Conservation (phyloP, 1,140 invertebrate genomes). For the Hyles vespertilio region DNA sequence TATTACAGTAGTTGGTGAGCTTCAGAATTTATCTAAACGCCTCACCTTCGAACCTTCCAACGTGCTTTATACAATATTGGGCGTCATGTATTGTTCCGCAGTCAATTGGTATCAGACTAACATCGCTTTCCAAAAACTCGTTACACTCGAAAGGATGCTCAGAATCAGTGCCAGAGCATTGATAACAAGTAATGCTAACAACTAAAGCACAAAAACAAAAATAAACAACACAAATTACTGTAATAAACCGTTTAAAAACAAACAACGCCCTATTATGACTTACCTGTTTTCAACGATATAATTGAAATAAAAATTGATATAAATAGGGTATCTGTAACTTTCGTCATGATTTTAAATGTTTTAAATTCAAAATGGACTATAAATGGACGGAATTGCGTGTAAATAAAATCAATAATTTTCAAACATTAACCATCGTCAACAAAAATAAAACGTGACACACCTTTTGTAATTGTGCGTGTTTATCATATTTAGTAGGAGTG, state of each 20-base stretch:
- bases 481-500: too few species aligned
- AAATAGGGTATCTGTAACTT: too few species aligned
- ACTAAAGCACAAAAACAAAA: slow-evolving; percentile 66
- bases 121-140: slow-evolving; percentile 85
- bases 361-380: too few species aligned
- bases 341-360: too few species aligned
- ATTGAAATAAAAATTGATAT: slow-evolving; percentile 10
- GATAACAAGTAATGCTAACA: slow-evolving; percentile 87
- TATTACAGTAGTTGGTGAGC: background rate
- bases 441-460: too few species aligned
- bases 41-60: slow-evolving; percentile 95
- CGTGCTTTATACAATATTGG: slow-evolving; percentile 94
- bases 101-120: slow-evolving; percentile 81
- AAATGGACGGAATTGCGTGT: too few species aligned
- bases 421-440: too few species aligned
- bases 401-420: too few species aligned
- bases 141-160: slow-evolving; percentile 90
- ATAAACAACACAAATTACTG: slow-evolving; percentile 16
- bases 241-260: slow-evolving; percentile 22
- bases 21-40: slow-evolving; percentile 10
- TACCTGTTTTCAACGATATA: slow-evolving; percentile 23
- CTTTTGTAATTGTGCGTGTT: too few species aligned
- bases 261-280: slow-evolving; percentile 40
- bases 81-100: slow-evolving; percentile 90
- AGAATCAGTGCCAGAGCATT: slow-evolving; percentile 90